Evolutionary conservation across 2,888 invertebrate genomes (phyloP).

Genomic region (Gandaritis pyraliata): DNA sequence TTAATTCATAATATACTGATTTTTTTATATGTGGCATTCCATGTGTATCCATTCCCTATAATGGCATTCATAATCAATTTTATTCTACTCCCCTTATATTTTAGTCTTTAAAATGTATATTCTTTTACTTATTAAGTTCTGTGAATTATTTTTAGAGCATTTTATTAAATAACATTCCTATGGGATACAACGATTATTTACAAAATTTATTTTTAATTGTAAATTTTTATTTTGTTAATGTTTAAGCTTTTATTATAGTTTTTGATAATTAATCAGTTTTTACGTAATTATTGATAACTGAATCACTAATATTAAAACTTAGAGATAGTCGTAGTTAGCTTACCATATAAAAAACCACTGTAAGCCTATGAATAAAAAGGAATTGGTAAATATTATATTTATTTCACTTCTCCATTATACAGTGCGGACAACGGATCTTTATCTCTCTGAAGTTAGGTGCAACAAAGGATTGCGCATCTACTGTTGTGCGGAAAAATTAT

Average conservation of each 20-base stretch:
- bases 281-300: conserved; percentile 47
- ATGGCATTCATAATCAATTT: conserved; percentile 59
- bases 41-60: conserved; percentile 55
- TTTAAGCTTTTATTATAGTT: conserved; percentile 58
- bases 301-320: conserved; percentile 52
- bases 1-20: conserved; percentile 6
- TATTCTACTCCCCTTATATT: conserved; percentile 30
- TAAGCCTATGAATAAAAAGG: conserved; percentile 77
- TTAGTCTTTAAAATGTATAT: conserved; percentile 64
- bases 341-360: conserved; percentile 63
- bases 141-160: conserved; percentile 73
- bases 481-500: too few relatives aligned
- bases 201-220: conserved; percentile 70
- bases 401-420: conserved; percentile 51
- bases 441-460: too few relatives aligned
- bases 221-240: conserved; percentile 79
- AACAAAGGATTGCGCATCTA: too few relatives aligned
- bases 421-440: too few relatives aligned
- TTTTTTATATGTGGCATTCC: conserved; percentile 48
- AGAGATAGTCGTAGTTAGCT: conserved; percentile 61
- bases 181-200: conserved; percentile 76
- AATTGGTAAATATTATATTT: conserved; percentile 69
- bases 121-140: conserved; percentile 61
- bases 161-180: conserved; percentile 66
- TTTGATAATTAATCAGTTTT: conserved; percentile 47